Evolutionary conservation across 2,797 vertebrate species (phyloP), one percentile per base, ranked within the genome.

Genomic region (Hybognathus amarus): DNA sequence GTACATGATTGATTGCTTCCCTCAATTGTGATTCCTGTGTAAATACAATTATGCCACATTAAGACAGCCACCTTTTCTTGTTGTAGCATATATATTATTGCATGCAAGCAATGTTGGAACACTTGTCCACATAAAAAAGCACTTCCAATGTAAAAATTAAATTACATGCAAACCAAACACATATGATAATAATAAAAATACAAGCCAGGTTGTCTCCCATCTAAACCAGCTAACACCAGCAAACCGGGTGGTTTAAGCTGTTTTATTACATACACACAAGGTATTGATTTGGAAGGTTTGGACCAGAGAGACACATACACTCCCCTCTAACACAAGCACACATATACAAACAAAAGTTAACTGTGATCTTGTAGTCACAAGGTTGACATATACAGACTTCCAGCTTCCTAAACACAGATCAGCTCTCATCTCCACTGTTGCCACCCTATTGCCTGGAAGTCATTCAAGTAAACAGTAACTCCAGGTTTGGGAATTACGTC

Each of bases 11-110:
- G 42, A 78, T 50, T 47, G 76, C 61, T 47, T 66, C 27, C 76
- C 42, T 66, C 42, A 66, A 0, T 47, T 64, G 27, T 78, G 61
- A 78, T 64, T 64, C 59, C 45, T 78, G 61, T 78, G 61, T 78
- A 78, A 78, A 78, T 18, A 66, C 42, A 78, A 78, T 78, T 66
- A 78, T 50, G 27, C 42, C 27, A 47, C 12, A 78, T 78, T 77
- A 64, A 50, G 61, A 36, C 42, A 47, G 4, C 0, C 27, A 66
- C 76, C 40, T 66, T 78, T n/a, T 22, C 12, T 38, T 66, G 12
- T 6, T 30, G 40, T 50, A 27, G 40, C 30, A 27, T 77, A 33
- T 42, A 63, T 64, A 24, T 45, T 18, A 22, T 54, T 36, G 47
- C 50, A 36, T 15, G 30, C 33, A 15, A 63, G 4, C 17, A 36